These are phyloP conservation scores for Nomia melanderi DNA, from an alignment of 1,140 invertebrate species.

Conservation along the genomic window DNA sequence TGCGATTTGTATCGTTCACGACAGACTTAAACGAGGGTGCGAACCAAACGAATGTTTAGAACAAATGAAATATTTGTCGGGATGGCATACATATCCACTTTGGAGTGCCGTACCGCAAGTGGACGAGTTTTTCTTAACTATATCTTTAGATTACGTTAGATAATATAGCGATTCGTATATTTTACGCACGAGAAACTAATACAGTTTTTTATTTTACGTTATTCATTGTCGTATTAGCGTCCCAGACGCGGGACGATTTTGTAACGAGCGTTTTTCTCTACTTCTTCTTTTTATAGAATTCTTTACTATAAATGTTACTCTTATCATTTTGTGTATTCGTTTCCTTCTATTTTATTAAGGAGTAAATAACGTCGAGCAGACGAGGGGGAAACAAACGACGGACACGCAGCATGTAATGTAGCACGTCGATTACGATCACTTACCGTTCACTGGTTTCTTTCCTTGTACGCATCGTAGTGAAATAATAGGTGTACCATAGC, in stretches of 20 bases:
- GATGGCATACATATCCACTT: not conserved
- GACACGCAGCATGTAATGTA: slow-evolving; percentile 5
- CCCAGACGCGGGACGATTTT: not conserved
- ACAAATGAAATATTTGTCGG: slow-evolving; percentile 8
- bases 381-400: not conserved
- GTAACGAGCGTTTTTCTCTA: not conserved
- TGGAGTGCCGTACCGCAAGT: slow-evolving; percentile 28
- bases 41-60: slow-evolving; percentile 4
- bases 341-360: not conserved
- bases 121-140: slow-evolving; percentile 11
- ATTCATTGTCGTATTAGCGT: not conserved
- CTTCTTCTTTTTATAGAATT: slow-evolving; percentile 5
- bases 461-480: slow-evolving; percentile 22
- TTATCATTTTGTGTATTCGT: slow-evolving; percentile 8
- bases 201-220: slow-evolving; percentile 6
- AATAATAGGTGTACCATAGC: slow-evolving; percentile 50
- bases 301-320: slow-evolving; percentile 11
- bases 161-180: slow-evolving; percentile 15
- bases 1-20: too few species aligned
- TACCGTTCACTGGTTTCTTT: slow-evolving; percentile 42
- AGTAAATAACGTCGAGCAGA: not conserved
- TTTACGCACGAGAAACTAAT: not conserved
- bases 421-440: slow-evolving; percentile 27
- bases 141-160: slow-evolving; percentile 30
- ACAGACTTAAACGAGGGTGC: not conserved